Evolutionary conservation across 2,888 invertebrate species (phyloP).

Genomic region (Megastigmus dorsalis): DNA sequence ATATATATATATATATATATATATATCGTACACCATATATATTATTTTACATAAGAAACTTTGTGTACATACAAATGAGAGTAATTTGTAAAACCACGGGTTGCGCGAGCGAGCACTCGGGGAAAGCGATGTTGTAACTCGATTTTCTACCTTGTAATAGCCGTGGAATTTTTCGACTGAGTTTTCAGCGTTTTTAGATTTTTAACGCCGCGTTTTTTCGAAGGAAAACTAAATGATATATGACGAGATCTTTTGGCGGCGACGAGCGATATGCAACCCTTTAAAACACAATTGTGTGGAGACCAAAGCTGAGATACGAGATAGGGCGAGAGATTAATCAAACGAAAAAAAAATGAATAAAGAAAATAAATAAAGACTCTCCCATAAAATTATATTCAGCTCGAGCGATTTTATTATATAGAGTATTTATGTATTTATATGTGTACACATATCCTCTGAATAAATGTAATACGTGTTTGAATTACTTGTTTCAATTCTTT

Average conservation of each 20-base stretch:
- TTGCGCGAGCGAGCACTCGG: no score
- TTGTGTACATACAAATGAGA: constrained; percentile 28
- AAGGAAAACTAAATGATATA: background rate
- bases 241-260: constrained; percentile 1
- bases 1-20: background rate
- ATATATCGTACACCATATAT: background rate
- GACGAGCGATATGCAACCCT: background rate
- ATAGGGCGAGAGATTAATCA: constrained; percentile 26
- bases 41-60: constrained; percentile 22
- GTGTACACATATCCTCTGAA: constrained; percentile 71
- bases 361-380: constrained; percentile 20
- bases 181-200: constrained; percentile 31
- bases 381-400: constrained; percentile 56
- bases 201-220: constrained; percentile 19
- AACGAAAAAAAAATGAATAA: constrained; percentile 15
- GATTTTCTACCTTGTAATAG: constrained; percentile 36
- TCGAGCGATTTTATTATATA: constrained; percentile 68
- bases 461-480: constrained; percentile 72
- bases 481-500: no score
- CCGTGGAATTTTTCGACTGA: constrained; percentile 23
- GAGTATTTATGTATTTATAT: constrained; percentile 72
- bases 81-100: background rate
- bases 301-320: constrained; percentile 39
- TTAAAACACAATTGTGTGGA: constrained; percentile 10
- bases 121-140: constrained; percentile 4